Percentiles rank a stretch among this genome's conserved stretches.
These are phyloP conservation scores for Chymomyza fuscimana DNA, from an alignment of 2,888 invertebrate genomes.

Conservation along the genomic window DNA sequence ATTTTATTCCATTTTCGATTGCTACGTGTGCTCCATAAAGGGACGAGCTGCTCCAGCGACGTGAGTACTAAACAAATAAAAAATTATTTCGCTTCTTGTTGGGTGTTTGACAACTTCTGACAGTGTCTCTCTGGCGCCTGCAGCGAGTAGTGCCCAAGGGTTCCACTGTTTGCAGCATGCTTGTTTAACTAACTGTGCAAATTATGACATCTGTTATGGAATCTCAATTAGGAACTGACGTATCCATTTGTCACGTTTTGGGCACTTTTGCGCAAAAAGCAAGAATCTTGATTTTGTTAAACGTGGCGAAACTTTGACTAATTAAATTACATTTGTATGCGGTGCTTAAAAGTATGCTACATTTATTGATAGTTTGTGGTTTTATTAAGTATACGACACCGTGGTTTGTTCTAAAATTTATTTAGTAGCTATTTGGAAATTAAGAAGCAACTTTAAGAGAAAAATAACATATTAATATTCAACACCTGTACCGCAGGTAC, in stretches of 20 bases:
- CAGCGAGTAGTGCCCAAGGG: neutral
- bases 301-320: neutral
- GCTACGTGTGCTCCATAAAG: slow-evolving; percentile 52
- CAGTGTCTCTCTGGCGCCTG: neutral
- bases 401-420: neutral
- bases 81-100: slow-evolving; percentile 33
- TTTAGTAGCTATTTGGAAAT: no score
- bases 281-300: neutral
- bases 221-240: slow-evolving; percentile 57
- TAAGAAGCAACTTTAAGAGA: no score
- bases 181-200: slow-evolving; percentile 68
- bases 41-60: slow-evolving; percentile 41
- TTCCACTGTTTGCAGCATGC: neutral
- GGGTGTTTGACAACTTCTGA: neutral
- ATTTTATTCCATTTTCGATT: slow-evolving; percentile 54
- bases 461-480: no score
- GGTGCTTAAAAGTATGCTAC: neutral
- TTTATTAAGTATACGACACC: neutral
- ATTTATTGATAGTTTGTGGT: neutral
- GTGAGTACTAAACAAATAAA: slow-evolving; percentile 54
- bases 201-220: slow-evolving; percentile 44
- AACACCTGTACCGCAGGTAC: no score
- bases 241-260: slow-evolving; percentile 31
- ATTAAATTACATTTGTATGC: neutral
- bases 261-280: slow-evolving; percentile 15